These are phyloP conservation scores for Etia nguti DNA, from an alignment of 2,113 vertebrate genomes.

Conservation along the genomic window DNA sequence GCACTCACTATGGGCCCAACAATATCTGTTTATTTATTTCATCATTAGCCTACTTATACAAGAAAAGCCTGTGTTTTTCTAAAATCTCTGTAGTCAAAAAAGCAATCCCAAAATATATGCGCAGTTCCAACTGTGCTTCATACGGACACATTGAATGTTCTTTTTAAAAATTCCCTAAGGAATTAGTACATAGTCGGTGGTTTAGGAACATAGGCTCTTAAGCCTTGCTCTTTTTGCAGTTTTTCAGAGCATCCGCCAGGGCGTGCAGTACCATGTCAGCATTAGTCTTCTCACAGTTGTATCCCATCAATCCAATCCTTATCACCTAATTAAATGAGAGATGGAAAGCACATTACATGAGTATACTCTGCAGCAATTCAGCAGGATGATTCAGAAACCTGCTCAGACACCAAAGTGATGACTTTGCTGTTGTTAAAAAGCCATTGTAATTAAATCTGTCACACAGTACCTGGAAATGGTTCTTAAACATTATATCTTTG, in stretches of 20 bases:
- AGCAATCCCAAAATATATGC: not conserved
- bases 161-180: not conserved
- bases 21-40: not conserved
- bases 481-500: not conserved
- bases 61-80: not conserved
- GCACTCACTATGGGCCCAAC: not conserved
- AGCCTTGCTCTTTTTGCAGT: constrained; percentile 78
- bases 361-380: not conserved
- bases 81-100: not conserved
- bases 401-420: not conserved
- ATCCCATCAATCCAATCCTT: constrained; percentile 92
- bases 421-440: not conserved
- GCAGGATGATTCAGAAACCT: not conserved
- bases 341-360: not conserved
- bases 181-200: not conserved
- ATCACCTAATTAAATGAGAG: constrained; percentile 77
- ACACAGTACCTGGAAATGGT: not conserved
- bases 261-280: constrained; percentile 78
- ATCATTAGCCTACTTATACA: not conserved
- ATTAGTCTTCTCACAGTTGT: constrained; percentile 82
- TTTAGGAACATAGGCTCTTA: constrained; percentile 35
- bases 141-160: not conserved
- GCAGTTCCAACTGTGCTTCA: not conserved
- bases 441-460: not conserved
- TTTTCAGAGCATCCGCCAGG: constrained; percentile 79